Conservation (phyloP, 1,140 invertebrate species). For the Nomia melanderi region DNA sequence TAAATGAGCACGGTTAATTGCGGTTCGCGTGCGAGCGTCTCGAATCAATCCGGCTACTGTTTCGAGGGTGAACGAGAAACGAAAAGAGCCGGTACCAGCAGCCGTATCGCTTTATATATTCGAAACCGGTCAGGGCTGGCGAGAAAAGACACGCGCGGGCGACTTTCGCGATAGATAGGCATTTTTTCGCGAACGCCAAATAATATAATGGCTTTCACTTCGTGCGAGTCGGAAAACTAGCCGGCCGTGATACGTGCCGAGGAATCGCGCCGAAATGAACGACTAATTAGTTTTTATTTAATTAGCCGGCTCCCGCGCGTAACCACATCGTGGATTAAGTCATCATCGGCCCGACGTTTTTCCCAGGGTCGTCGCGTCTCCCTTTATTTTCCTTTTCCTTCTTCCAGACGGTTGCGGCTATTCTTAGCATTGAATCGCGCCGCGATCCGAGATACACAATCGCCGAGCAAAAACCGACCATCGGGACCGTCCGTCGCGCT, state of each 20-base stretch:
- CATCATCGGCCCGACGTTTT: slow-evolving; percentile 14
- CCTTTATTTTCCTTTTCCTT: background rate
- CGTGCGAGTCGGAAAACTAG: slow-evolving; percentile 51
- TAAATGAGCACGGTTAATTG: slow-evolving; percentile 8
- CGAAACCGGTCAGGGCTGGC: slow-evolving; percentile 74
- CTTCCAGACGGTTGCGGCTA: background rate
- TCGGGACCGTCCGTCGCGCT: background rate
- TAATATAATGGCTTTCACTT: slow-evolving; percentile 81
- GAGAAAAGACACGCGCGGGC: slow-evolving; percentile 73
- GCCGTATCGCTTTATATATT: slow-evolving; percentile 65
- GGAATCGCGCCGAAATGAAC: slow-evolving; percentile 17
- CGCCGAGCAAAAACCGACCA: background rate
- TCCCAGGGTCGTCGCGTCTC: slow-evolving; percentile 21
- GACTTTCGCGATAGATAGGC: slow-evolving; percentile 72
- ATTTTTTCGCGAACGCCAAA: slow-evolving; percentile 68
- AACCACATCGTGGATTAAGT: slow-evolving; percentile 6
- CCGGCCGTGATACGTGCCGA: slow-evolving; percentile 41
- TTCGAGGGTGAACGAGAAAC: slow-evolving; percentile 61
- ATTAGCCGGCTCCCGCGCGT: slow-evolving; percentile 26
- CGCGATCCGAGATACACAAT: background rate
- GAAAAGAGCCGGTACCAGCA: slow-evolving; percentile 48
- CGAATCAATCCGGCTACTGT: slow-evolving; percentile 12
- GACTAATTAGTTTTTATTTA: slow-evolving; percentile 46
- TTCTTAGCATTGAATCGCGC: slow-evolving; percentile 22
- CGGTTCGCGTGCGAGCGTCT: slow-evolving; percentile 1